Conservation (phyloP, 2,113 vertebrate species). For the Syrmaticus mikado region DNA sequence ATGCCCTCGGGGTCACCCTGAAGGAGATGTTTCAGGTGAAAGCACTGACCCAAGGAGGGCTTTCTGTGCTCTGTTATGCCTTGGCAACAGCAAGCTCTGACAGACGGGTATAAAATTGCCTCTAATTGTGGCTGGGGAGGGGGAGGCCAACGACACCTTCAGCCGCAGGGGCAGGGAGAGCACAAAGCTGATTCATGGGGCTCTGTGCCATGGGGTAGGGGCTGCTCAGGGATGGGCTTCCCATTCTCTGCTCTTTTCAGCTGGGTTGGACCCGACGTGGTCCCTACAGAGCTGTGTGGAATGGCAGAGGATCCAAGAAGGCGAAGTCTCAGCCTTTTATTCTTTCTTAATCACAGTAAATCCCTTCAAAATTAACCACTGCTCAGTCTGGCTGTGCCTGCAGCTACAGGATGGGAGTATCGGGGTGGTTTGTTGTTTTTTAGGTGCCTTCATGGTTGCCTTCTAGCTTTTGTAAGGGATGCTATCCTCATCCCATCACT, state of each 20-base stretch:
- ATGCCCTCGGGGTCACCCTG: rapidly evolving
- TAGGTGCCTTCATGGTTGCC: not conserved
- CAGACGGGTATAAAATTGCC: not conserved
- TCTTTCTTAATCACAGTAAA: not conserved
- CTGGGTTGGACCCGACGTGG: not conserved
- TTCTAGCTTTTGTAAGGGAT: not conserved
- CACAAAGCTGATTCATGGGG: rapidly evolving
- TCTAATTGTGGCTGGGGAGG: not conserved
- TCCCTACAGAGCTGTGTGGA: not conserved
- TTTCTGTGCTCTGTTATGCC: not conserved
- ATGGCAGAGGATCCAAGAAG: not conserved
- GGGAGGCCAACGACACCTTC: not conserved
- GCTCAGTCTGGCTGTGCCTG: too few species aligned
- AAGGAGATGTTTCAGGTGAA: not conserved
- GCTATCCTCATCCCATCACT: rapidly evolving
- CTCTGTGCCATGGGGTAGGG: rapidly evolving
- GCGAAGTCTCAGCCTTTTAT: not conserved
- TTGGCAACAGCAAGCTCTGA: not conserved
- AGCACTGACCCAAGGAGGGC: not conserved
- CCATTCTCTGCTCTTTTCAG: not conserved
- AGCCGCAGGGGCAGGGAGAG: rapidly evolving
- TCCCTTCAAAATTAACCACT: not conserved
- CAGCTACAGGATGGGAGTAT: not conserved
- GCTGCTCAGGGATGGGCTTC: rapidly evolving
- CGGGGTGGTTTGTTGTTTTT: not conserved